phyloP scores from a whole-genome alignment of 2,113 vertebrate species.

The Burhinus oedicnemus region DNA sequence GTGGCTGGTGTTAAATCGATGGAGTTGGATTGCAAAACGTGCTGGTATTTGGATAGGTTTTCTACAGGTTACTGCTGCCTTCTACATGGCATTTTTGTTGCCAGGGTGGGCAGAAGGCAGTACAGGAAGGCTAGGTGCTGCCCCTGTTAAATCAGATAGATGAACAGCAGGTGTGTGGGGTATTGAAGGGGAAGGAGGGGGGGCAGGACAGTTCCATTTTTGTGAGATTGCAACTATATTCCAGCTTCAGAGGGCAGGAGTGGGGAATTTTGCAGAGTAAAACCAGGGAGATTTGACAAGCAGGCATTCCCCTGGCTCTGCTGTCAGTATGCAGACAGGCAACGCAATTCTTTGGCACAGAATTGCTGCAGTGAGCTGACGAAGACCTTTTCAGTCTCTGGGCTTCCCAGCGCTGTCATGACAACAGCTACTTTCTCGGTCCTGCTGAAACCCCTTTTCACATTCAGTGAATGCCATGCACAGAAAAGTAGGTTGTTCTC shows the following conservation, averaged over 20 bases:
- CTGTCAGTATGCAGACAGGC: constrained; percentile 21
- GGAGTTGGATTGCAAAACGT: neutral
- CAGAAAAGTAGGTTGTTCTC: constrained; percentile 56
- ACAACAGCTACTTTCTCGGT: constrained; percentile 58
- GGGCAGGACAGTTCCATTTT: neutral
- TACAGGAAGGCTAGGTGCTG: neutral
- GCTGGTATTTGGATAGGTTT: neutral
- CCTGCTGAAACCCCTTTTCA: constrained; percentile 62
- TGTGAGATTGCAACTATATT: neutral
- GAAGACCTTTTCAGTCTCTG: constrained; percentile 58
- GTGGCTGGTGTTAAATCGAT: rapidly evolving
- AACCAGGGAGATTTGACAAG: neutral
- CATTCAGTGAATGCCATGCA: constrained; percentile 48
- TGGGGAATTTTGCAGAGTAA: neutral
- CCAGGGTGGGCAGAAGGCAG: neutral
- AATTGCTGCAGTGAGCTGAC: constrained; percentile 49
- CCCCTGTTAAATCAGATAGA: neutral
- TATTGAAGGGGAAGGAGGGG: neutral
- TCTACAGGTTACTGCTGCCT: neutral
- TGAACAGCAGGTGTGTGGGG: neutral
- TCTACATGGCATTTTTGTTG: neutral
- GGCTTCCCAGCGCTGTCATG: constrained; percentile 65
- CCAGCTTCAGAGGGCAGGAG: neutral
- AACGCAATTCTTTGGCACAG: constrained; percentile 10
- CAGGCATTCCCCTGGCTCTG: constrained; percentile 21